Evolutionary conservation across 2,888 invertebrate genomes (phyloP).

Genomic region (Cremastobaeus sp.): DNA sequence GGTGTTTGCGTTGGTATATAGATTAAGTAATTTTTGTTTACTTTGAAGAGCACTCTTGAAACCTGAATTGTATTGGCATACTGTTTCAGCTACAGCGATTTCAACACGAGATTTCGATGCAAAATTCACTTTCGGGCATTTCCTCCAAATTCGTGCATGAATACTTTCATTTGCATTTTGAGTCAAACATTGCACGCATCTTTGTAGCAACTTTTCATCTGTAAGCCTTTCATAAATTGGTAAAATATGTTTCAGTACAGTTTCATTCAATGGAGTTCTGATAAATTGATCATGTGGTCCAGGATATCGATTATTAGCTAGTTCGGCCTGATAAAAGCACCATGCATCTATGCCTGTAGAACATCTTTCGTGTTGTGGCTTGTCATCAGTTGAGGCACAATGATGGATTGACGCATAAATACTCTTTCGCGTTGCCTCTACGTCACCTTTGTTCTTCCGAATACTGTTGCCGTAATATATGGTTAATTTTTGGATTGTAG

Average conservation of each 20-base stretch:
- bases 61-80: slow-evolving; percentile 24
- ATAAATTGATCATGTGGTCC: slow-evolving; percentile 22
- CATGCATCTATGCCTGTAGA: slow-evolving; percentile 9
- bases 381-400: slow-evolving; percentile 19
- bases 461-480: slow-evolving; percentile 8
- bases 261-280: slow-evolving; percentile 15
- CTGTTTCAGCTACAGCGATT: slow-evolving; percentile 27
- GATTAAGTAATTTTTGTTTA: slow-evolving; percentile 11
- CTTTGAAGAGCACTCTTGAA: background rate
- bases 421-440: background rate
- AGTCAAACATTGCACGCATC: slow-evolving; percentile 24
- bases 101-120: slow-evolving; percentile 19
- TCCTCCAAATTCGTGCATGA: slow-evolving; percentile 20
- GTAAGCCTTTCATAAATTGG: slow-evolving; percentile 40
- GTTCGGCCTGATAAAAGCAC: slow-evolving; percentile 24
- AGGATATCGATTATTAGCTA: slow-evolving; percentile 4
- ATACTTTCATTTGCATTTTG: slow-evolving; percentile 24
- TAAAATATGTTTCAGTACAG: slow-evolving; percentile 27
- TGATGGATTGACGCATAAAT: slow-evolving; percentile 13
- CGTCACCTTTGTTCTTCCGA: background rate
- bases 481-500: slow-evolving; percentile 5
- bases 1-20: slow-evolving; percentile 1
- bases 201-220: slow-evolving; percentile 11
- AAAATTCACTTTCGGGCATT: slow-evolving; percentile 23
- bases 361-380: slow-evolving; percentile 1